phyloP scores from a whole-genome alignment of 1,140 invertebrate species.

The Trachymyrmex cornetzi region DNA sequence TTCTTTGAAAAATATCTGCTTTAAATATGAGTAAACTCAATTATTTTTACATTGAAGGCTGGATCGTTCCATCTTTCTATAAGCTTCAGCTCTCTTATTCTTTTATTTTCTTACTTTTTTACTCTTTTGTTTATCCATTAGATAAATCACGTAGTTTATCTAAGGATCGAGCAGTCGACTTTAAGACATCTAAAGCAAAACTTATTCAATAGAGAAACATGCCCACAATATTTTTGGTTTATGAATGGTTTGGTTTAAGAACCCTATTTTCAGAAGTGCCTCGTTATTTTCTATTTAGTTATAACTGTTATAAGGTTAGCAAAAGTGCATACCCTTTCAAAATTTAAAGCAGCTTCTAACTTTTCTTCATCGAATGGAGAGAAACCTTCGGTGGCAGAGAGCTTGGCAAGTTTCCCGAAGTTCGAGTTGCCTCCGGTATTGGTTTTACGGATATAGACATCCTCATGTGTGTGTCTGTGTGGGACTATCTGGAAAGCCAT shows the following conservation, averaged over 20 bases:
- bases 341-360: constrained; percentile 36
- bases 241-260: background rate
- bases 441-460: constrained; percentile 6
- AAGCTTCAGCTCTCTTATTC: too few relatives aligned
- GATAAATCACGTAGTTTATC: too few relatives aligned
- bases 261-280: background rate
- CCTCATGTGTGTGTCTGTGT: background rate
- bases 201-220: background rate
- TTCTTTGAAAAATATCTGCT: background rate
- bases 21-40: background rate
- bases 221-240: background rate
- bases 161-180: too few relatives aligned
- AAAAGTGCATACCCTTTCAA: background rate
- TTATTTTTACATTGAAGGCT: background rate
- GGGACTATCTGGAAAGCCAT: background rate
- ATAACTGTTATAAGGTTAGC: constrained; percentile 18
- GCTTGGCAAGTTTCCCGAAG: constrained; percentile 22
- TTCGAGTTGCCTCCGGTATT: background rate
- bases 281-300: constrained; percentile 14
- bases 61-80: too few relatives aligned
- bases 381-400: background rate
- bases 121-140: too few relatives aligned
- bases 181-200: background rate
- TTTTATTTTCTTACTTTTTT: too few relatives aligned
- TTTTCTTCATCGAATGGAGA: constrained; percentile 16